Base-by-base conservation (phyloP, 2,113 vertebrate genomes). In the Chloroceryle aenea region DNA sequence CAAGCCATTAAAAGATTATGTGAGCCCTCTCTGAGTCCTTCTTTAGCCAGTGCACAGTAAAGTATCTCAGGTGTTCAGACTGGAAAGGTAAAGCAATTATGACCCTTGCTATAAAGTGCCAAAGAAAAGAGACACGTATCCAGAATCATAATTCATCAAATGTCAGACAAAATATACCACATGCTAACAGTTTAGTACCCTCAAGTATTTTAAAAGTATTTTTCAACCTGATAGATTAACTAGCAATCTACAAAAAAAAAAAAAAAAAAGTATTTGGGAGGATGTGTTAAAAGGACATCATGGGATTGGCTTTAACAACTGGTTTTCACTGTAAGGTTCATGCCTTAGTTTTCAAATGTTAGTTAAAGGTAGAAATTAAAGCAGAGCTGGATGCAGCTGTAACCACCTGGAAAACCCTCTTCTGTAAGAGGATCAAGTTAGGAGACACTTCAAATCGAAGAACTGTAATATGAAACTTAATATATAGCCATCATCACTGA, bases 361-460 rank as follows among this genome's bases (percentile, higher is more conserved):
- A 78, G 32, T 50, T 67, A 84, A 59, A 81, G 32, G 58, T 7
- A 83, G 63, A 88, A 92, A 52, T 9, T 67, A 81, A 89, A 81
- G 77, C 0, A 1, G 52, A 77, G 42, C 30, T 88, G 48, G 23
- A 56, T 76, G 79, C 38, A 90, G 59, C n/a, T 91, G 52, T 47
- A 67, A 84, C 18, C n/a, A 43, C n/a, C 76, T 69, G 63, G 73
- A 92, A 94, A 91, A 42, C 36, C 20, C n/a, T 93, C 3, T 71
- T 52, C 71, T 85, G 29, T 68, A 81, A 82, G 69, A 85, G 62
- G 53, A 87, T 84, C 58, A 75, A 17, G 38, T 52, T 81, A 81
- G 52, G 36, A 87, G 84, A 73, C 87, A 91, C 36, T 89, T 75
- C 40, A 94, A 83, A 93, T 53, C 78, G 56, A 91, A 84, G 87